Percentiles rank a stretch among this genome's conserved stretches.
Conservation (phyloP, 1,140 invertebrate species). For the Aethina tumida region DNA sequence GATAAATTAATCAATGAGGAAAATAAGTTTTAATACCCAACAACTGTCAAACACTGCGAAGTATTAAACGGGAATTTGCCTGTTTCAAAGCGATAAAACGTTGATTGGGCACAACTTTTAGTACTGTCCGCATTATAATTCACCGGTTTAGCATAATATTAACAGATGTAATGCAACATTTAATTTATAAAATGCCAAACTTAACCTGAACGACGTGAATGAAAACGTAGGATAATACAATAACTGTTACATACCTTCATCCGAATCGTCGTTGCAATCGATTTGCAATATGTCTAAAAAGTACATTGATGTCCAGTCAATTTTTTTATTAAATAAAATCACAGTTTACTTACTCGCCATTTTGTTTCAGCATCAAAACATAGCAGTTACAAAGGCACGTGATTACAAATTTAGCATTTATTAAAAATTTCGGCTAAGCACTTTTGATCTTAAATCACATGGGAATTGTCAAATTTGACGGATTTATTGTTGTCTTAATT, state of each 20-base stretch:
- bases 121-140: too few relatives aligned
- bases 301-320: conserved; percentile 17
- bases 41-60: too few relatives aligned
- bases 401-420: conserved; percentile 18
- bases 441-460: conserved; percentile 14
- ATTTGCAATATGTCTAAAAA: conserved; percentile 31
- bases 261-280: conserved; percentile 28
- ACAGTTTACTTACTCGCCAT: conserved; percentile 32
- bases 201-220: too few relatives aligned
- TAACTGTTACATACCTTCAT: conserved; percentile 30
- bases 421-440: conserved; percentile 10
- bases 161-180: too few relatives aligned
- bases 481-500: conserved; percentile 1
- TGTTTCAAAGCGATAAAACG: too few relatives aligned
- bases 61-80: too few relatives aligned
- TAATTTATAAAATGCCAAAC: too few relatives aligned
- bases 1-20: too few relatives aligned
- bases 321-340: conserved; percentile 16
- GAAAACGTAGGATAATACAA: conserved; percentile 11
- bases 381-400: conserved; percentile 31
- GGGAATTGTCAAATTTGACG: conserved; percentile 10
- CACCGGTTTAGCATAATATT: too few relatives aligned
- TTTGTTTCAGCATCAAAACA: conserved; percentile 32
- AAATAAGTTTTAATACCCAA: too few relatives aligned
- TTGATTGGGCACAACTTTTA: too few relatives aligned